Evolutionary conservation across 2,888 invertebrate species (phyloP).

Genomic region (Timandra comae): DNA sequence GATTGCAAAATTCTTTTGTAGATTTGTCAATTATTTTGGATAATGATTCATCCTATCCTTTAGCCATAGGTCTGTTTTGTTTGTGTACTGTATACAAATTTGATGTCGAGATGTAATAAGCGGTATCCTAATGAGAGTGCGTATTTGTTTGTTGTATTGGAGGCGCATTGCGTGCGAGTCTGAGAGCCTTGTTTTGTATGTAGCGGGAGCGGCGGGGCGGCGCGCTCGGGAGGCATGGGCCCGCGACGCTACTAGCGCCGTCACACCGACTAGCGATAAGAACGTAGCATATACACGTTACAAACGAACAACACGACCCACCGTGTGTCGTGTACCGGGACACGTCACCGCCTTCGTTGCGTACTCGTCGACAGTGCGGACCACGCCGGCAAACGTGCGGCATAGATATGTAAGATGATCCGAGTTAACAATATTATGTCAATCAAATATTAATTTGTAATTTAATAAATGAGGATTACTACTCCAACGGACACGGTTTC

Average conservation of each 20-base stretch:
- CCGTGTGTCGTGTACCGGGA: conserved; percentile 13
- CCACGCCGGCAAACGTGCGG: conserved; percentile 14
- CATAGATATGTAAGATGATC: conserved; percentile 21
- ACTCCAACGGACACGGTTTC: conserved; percentile 42
- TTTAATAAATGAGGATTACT: conserved; percentile 47
- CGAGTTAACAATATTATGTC: conserved; percentile 36
- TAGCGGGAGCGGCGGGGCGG: conserved; percentile 55
- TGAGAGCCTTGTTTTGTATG: conserved; percentile 32
- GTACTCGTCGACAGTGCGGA: conserved; percentile 19
- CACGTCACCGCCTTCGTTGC: conserved; percentile 22
- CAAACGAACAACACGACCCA: conserved; percentile 26
- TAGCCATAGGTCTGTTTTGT: no score
- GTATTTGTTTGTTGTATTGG: conserved; percentile 10
- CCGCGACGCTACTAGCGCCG: conserved; percentile 62
- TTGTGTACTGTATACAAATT: no score
- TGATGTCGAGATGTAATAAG: no score
- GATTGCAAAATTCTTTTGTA: no score
- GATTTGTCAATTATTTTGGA: no score
- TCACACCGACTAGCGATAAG: conserved; percentile 25
- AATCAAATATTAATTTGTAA: conserved; percentile 38
- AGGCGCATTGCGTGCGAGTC: conserved; percentile 7
- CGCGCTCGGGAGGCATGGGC: conserved; percentile 53
- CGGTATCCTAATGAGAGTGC: no score
- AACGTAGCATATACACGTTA: conserved; percentile 22
- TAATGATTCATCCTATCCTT: no score